Percentiles rank a stretch among this genome's conserved stretches.
phyloP scores from a whole-genome alignment of 2,797 vertebrate species.

The Rhynchotus rufescens region DNA sequence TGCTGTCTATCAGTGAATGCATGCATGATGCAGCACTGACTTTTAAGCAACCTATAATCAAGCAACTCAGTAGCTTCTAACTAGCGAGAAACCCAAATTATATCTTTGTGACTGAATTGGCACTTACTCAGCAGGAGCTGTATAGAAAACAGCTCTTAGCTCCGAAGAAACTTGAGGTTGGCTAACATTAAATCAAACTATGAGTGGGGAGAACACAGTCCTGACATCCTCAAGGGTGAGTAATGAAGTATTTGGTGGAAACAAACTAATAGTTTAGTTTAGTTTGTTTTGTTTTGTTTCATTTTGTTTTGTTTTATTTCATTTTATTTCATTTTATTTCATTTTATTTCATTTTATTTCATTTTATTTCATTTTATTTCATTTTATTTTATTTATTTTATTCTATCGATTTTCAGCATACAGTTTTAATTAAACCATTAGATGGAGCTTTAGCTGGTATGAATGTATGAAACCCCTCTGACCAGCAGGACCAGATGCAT shows the following conservation, averaged over 20 bases:
- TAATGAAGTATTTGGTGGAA: background rate
- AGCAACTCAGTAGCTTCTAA: conserved; percentile 23
- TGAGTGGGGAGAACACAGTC: background rate
- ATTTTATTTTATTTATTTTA: no score
- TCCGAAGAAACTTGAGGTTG: background rate
- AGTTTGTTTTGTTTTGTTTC: no score
- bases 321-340: background rate
- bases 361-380: no score
- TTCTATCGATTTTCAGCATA: background rate
- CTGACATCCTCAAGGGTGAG: conserved; percentile 14
- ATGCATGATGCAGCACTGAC: background rate
- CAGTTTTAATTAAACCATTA: fast-evolving
- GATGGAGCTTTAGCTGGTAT: background rate
- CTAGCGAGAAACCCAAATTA: conserved; percentile 42
- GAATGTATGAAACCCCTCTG: fast-evolving
- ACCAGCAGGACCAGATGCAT: background rate
- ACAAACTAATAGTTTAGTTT: background rate
- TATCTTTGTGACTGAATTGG: conserved; percentile 35
- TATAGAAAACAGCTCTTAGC: background rate
- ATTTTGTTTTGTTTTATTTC: no score
- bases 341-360: background rate
- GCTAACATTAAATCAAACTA: background rate
- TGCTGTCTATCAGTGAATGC: background rate
- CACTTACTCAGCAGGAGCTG: conserved; percentile 50
- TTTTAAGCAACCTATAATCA: conserved; percentile 50